Conservation (phyloP, 2,797 vertebrate species). For the Myripristis jacobus region DNA sequence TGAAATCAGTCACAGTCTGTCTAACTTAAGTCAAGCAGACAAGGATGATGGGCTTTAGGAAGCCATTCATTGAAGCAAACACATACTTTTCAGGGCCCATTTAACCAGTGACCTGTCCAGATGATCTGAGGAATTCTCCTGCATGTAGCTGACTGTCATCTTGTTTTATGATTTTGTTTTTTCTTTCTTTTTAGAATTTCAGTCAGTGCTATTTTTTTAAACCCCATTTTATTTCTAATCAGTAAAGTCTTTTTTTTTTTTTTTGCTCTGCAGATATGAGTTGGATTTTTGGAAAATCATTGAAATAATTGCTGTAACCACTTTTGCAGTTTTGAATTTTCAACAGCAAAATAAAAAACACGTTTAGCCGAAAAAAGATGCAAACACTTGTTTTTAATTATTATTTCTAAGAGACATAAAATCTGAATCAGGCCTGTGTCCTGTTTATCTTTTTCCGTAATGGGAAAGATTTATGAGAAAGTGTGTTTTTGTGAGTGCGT, state of each 20-base stretch:
- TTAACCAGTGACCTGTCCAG: constrained; percentile 56
- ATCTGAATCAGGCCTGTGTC: background rate
- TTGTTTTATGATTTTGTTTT: background rate
- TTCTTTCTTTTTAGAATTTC: background rate
- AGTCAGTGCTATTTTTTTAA: background rate
- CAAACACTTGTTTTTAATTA: background rate
- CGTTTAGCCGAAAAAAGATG: background rate
- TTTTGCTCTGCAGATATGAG: no score
- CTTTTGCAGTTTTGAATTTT: no score
- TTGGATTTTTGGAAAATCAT: no score
- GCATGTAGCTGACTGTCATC: constrained; percentile 23
- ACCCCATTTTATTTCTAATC: no score
- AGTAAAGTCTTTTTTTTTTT: no score
- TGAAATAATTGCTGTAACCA: no score
- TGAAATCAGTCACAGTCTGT: constrained; percentile 77
- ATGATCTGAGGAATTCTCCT: constrained; percentile 52
- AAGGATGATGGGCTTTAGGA: constrained; percentile 70
- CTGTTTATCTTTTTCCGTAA: background rate
- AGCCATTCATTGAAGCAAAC: constrained; percentile 67
- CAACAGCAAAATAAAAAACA: background rate
- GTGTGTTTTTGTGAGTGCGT: background rate
- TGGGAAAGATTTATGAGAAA: background rate
- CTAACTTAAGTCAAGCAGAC: constrained; percentile 65
- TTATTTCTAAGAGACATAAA: background rate
- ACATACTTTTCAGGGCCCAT: constrained; percentile 60